phyloP scores from a whole-genome alignment of 2,113 vertebrate species.

The Octodon degus region DNA sequence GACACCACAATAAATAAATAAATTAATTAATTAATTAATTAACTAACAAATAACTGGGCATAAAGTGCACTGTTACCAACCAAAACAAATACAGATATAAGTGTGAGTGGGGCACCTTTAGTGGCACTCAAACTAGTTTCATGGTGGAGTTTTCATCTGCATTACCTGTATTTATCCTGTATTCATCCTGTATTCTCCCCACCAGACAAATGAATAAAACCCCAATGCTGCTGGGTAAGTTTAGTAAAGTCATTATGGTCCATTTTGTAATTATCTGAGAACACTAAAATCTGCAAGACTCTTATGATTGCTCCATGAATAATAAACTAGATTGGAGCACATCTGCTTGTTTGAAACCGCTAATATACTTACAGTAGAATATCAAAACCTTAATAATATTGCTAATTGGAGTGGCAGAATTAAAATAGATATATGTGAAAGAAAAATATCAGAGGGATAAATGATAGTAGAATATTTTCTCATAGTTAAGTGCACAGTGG shows the following conservation, averaged over 20 bases:
- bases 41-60: no score
- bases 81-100: neutral
- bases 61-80: neutral
- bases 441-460: neutral
- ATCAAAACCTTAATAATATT: no score
- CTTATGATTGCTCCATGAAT: neutral
- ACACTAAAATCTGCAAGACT: neutral
- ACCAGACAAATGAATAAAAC: neutral
- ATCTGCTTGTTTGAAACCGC: neutral
- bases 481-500: neutral
- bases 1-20: no score
- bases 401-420: neutral
- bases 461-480: neutral
- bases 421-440: neutral
- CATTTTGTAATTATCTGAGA: neutral
- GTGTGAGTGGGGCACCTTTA: neutral
- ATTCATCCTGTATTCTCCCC: neutral
- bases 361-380: neutral
- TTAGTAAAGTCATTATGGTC: neutral
- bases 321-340: neutral
- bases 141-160: neutral
- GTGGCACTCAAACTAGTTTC: neutral
- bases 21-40: neutral
- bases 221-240: accelerated
- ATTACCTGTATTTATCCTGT: neutral